Evolutionary conservation across 1,140 invertebrate genomes (phyloP).

Genomic region (Stegodyphus dumicola): DNA sequence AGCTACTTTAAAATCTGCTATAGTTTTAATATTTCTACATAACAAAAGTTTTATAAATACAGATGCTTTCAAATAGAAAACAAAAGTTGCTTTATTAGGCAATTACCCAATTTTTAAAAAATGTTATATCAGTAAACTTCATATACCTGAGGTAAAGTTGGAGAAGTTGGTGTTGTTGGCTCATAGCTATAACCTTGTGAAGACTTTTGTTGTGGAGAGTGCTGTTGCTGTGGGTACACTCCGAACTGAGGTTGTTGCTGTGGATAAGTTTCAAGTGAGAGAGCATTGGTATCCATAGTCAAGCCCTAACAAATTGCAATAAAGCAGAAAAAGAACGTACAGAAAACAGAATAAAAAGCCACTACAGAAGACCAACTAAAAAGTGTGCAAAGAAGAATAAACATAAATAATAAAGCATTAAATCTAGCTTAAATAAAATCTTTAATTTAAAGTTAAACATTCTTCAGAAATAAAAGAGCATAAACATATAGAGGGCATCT

Average conservation of each 20-base stretch:
- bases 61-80: too few species aligned
- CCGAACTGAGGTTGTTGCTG: constrained; percentile 58
- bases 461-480: background rate
- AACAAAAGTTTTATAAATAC: too few species aligned
- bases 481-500: background rate
- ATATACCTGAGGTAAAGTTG: constrained; percentile 54
- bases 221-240: constrained; percentile 59
- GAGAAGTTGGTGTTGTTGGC: constrained; percentile 44
- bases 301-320: constrained; percentile 61
- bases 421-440: background rate
- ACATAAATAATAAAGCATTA: constrained; percentile 21
- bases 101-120: background rate
- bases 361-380: constrained; percentile 55
- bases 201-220: constrained; percentile 25
- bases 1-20: too few species aligned
- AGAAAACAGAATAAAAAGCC: constrained; percentile 59
- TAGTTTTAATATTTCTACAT: too few species aligned
- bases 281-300: constrained; percentile 64
- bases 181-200: constrained; percentile 54
- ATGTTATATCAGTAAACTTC: background rate
- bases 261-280: constrained; percentile 61
- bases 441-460: background rate
- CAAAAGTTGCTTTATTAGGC: too few species aligned
- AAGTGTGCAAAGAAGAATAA: constrained; percentile 32
- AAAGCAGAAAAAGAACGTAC: constrained; percentile 50